Evolutionary conservation across 2,797 vertebrate species (phyloP), one percentile per base, ranked within the genome.

Genomic region (Darevskia mixta): DNA sequence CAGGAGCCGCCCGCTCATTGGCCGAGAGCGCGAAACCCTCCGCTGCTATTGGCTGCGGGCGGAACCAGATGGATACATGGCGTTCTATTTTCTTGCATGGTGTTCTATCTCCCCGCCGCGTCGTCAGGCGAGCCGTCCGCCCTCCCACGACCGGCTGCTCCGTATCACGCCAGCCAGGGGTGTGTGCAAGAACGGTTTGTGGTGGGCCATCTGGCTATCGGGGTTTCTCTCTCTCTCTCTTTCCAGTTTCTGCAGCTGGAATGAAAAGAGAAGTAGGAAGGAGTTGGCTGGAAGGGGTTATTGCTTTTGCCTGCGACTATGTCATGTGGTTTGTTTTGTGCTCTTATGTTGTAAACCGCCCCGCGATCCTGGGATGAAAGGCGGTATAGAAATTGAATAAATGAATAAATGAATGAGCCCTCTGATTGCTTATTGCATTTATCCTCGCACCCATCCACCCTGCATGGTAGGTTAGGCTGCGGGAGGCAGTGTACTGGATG

Each of bases 41-140:
- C 15, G 49, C 81, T 45, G 64, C 87, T 43, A 92, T 90, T 92
- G 90, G 93, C 4, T 35, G 38, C 32, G 43, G 7, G 8, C 11
- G 25, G 38, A 6, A 25, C 17, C 64, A n/a, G 25, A 4, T 17
- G 75, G 66, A 27, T 29, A 32, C 45, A 43, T 1, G 77, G 71
- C 38, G 29, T 72, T 72, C 79, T 13, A 2, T 29, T 9, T 6
- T 8, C 75, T 49, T 7, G 49, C 45, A 32, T 0, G 58, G 71
- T 25, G 29, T 72, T 72, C 79, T 13, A 2, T 17, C 77, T 9
- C 83, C 38, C 4, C 8, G 8, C 6, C 2, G 35, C 35, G 20
- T 25, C 20, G 18, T 75, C 4, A 15, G 38, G 41, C 38, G 29
- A 32, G 49, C 49, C 49, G 49, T 13, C 49, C 49, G 11, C 49